Evolutionary conservation across 2,113 vertebrate species (phyloP), one percentile per base, ranked within the genome.

Genomic region (Laticauda colubrina): DNA sequence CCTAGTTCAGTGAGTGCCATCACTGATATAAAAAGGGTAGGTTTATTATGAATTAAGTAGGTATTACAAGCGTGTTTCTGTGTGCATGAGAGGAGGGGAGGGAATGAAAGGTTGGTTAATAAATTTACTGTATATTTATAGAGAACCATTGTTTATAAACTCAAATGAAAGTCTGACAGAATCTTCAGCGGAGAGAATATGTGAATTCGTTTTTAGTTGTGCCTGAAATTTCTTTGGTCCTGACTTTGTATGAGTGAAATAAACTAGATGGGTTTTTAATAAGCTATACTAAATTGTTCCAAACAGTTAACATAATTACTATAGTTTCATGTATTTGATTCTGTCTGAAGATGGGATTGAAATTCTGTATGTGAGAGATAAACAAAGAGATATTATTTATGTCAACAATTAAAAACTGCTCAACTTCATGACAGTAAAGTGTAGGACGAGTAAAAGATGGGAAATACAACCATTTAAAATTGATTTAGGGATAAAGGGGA

Each of bases 1-100:
- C 99, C 99, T 94, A 99, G 99, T 97, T 99, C 99, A 1, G 99
- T 99, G 97, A 99, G 99, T 3, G 98, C 99, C 95, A 99, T 99
- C 98, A 98, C 99, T 2, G 99, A 99, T 97, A 99, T 99, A 96
- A 99, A 99, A 97, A 98, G 99, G 98, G 99, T 99, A 97, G 3
- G 98, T 97, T 95, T 91, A 94, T 45, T 5, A 6, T 57, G 51
- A 85, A 43, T 45, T 3, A 56, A 34, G 20, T 91, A 15, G 51
- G 89, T 89, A 18, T 56, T 55, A 55, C 39, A 92, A 54, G 4
- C 39, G 15, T 64, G 26, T 51, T 14, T 85, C 85, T 55, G 2
- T 45, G 21, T 29, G 57, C n/a, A 0, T 81, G 61, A 29, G 29
- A 12, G 61, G 61, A 12, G 61, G 29, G 26, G 15, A 81, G 18